A percentile compares a stretch with the other conserved stretches of the same genome.
These are phyloP conservation scores for Caenorhabditis sulstoni DNA, from an alignment of 2,888 invertebrate genomes.

Conservation along the genomic window DNA sequence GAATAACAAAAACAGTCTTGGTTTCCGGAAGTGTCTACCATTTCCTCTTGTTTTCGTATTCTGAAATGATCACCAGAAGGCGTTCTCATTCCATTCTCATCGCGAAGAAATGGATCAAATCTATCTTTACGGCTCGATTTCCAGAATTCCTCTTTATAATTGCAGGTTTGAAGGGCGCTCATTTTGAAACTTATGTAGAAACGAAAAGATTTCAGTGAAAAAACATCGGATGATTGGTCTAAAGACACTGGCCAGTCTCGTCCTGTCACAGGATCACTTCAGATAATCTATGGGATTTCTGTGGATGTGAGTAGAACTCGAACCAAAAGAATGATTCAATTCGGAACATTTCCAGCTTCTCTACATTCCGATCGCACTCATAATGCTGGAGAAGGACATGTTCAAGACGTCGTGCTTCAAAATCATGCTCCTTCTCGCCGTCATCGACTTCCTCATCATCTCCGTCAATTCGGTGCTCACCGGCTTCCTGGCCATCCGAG, in stretches of 20 bases:
- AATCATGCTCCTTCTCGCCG: not conserved
- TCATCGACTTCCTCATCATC: constrained; percentile 7
- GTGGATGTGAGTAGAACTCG: not conserved
- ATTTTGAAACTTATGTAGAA: not conserved
- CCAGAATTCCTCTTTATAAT: not conserved
- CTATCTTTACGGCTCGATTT: not conserved
- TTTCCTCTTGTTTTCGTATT: too few relatives aligned
- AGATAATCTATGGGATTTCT: not conserved
- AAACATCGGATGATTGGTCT: not conserved
- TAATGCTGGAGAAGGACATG: not conserved
- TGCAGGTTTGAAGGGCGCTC: not conserved
- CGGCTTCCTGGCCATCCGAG: constrained; percentile 4
- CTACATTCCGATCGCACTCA: too few relatives aligned
- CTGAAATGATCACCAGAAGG: too few relatives aligned
- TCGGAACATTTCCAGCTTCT: not conserved
- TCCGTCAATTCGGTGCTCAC: constrained; percentile 5
- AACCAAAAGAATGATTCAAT: not conserved
- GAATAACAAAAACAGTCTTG: too few relatives aligned
- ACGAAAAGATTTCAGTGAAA: not conserved
- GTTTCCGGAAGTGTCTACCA: too few relatives aligned
- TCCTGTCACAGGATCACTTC: not conserved
- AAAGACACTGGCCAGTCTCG: not conserved
- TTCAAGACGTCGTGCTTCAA: constrained; percentile 2
- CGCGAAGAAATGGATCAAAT: not conserved
- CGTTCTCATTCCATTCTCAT: too few relatives aligned